A percentile compares a stretch with the other conserved stretches of the same genome.
Conservation (phyloP, 2,888 invertebrate genomes). For the Idaea dimidiata region DNA sequence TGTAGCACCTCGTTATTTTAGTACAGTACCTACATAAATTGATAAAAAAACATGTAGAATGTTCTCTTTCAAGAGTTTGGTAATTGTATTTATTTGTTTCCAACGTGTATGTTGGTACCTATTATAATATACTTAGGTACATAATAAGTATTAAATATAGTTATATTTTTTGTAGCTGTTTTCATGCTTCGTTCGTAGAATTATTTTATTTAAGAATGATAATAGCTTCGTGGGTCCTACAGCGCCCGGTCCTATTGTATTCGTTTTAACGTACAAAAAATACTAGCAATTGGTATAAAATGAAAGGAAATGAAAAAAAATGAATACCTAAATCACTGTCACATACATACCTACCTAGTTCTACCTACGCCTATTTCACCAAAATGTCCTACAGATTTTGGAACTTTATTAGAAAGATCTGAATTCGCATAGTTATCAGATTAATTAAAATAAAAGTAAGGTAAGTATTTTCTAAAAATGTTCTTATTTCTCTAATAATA, state of each 20-base stretch:
- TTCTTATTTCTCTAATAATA: no score
- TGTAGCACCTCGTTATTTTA: not conserved
- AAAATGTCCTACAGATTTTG: not conserved
- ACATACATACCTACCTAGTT: not conserved
- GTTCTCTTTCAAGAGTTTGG: not conserved
- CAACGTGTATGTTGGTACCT: not conserved
- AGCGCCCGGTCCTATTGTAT: no score
- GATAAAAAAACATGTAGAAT: not conserved
- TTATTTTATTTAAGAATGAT: no score
- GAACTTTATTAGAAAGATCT: slow-evolving; percentile 2
- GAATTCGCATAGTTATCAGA: not conserved
- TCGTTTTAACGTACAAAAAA: no score
- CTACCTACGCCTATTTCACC: not conserved
- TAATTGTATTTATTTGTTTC: not conserved
- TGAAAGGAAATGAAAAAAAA: not conserved
- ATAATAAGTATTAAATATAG: no score
- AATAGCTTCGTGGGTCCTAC: no score
- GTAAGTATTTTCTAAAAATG: not conserved
- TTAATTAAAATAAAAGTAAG: not conserved
- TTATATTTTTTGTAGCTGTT: no score
- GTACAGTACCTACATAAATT: not conserved
- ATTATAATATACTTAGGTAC: not conserved
- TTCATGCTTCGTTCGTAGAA: no score
- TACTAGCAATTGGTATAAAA: no score
- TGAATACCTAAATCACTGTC: not conserved